These are phyloP conservation scores for Cossypha dichroa DNA, from an alignment of 2,797 vertebrate genomes.

Conservation along the genomic window DNA sequence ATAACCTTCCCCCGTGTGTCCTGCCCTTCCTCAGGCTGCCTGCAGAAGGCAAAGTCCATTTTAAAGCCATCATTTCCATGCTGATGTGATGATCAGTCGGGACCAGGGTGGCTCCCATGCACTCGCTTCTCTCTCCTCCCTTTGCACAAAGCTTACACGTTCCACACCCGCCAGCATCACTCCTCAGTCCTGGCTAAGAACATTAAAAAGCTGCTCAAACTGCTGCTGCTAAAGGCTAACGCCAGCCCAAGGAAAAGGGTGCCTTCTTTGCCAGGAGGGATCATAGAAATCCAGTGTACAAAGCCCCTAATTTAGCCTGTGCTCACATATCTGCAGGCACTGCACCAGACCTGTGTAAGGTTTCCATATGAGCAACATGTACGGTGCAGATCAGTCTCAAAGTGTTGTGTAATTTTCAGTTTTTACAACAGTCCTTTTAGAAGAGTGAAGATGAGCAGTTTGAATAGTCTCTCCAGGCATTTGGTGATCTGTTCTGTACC, in stretches of 20 bases:
- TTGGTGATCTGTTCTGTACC: background rate
- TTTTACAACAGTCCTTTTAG: background rate
- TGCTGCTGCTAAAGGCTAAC: background rate
- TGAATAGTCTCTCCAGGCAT: background rate
- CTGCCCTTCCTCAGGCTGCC: background rate
- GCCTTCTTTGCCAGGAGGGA: background rate
- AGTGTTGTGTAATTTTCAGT: background rate
- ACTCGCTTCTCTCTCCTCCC: background rate
- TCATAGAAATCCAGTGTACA: background rate
- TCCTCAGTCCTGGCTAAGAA: background rate
- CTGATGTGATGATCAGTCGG: background rate
- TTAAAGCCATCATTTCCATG: fast-evolving
- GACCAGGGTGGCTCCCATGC: fast-evolving
- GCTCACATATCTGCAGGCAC: background rate
- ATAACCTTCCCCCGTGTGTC: fast-evolving
- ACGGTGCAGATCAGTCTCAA: background rate
- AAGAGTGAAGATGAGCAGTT: background rate
- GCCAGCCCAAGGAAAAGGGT: background rate
- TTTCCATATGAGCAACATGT: background rate
- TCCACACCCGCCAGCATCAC: background rate
- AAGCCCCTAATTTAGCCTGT: background rate
- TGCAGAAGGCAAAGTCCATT: background rate
- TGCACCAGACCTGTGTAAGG: background rate
- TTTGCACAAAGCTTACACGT: background rate
- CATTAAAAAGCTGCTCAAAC: background rate